Percentiles rank a stretch among this genome's conserved stretches.
Evolutionary conservation across 2,113 vertebrate genomes (phyloP).

Genomic region (Trinectes maculatus): DNA sequence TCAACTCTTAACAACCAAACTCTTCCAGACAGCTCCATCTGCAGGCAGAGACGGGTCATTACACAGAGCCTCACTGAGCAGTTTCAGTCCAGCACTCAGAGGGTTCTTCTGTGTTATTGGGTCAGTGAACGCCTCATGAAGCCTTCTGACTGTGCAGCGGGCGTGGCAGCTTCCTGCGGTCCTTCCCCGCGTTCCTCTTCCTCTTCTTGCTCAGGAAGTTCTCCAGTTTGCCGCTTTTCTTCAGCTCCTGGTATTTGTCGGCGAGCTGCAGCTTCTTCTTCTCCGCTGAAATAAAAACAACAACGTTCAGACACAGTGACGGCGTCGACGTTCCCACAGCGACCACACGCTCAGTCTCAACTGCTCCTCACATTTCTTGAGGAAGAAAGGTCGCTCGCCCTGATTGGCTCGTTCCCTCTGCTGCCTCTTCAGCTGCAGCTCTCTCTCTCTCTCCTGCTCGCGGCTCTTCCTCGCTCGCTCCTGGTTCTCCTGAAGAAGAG

Average conservation of each 20-base stretch:
- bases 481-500: conserved; percentile 86
- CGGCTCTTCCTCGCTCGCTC: conserved; percentile 81
- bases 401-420: conserved; percentile 85
- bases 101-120: not conserved
- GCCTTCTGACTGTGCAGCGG: conserved; percentile 64
- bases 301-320: too few species aligned
- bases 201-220: conserved; percentile 93
- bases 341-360: too few species aligned
- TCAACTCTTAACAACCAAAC: not conserved
- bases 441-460: conserved; percentile 82
- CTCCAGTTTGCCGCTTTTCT: conserved; percentile 92
- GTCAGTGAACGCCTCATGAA: not conserved
- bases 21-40: not conserved
- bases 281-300: too few species aligned
- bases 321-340: too few species aligned
- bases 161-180: conserved; percentile 88
- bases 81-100: not conserved
- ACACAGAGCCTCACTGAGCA: not conserved
- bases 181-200: conserved; percentile 92
- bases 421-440: conserved; percentile 81
- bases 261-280: conserved; percentile 88
- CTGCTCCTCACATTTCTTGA: conserved; percentile 92
- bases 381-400: conserved; percentile 89
- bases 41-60: not conserved
- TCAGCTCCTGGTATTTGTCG: conserved; percentile 89